phyloP scores from a whole-genome alignment of 2,113 vertebrate genomes.

The Carassius gibelio region DNA sequence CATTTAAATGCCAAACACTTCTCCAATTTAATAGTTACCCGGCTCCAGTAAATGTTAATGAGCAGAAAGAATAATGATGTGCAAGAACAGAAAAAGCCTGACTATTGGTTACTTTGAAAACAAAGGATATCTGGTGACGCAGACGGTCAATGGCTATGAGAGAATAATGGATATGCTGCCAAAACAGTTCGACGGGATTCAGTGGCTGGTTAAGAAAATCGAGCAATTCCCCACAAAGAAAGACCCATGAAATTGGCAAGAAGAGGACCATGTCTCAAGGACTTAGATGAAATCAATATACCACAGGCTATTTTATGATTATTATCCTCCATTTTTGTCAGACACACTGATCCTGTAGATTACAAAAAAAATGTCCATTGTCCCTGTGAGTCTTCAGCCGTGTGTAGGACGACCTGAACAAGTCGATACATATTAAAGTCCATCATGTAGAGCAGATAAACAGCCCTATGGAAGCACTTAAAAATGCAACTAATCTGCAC shows the following conservation, averaged over 20 bases:
- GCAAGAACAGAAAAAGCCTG: slow-evolving; percentile 42
- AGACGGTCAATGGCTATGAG: slow-evolving; percentile 32
- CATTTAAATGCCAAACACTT: slow-evolving; percentile 25
- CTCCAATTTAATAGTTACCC: slow-evolving; percentile 20
- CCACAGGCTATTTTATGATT: slow-evolving; percentile 31
- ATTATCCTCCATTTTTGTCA: slow-evolving; percentile 14
- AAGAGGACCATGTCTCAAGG: slow-evolving; percentile 37
- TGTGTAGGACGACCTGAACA: neutral
- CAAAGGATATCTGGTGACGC: neutral
- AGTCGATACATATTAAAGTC: slow-evolving; percentile 12
- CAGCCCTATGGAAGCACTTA: slow-evolving; percentile 20
- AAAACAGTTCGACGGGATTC: slow-evolving; percentile 16
- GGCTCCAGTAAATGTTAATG: slow-evolving; percentile 50
- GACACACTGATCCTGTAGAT: slow-evolving; percentile 14
- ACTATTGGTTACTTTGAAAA: slow-evolving; percentile 37
- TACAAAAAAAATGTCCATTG: slow-evolving; percentile 38
- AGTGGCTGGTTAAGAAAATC: slow-evolving; percentile 18
- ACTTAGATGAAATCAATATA: slow-evolving; percentile 28
- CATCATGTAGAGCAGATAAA: slow-evolving; percentile 10
- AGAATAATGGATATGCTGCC: slow-evolving; percentile 11
- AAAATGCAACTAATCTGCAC: slow-evolving; percentile 30
- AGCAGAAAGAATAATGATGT: slow-evolving; percentile 50
- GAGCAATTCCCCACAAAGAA: slow-evolving; percentile 27
- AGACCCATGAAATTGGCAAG: slow-evolving; percentile 40
- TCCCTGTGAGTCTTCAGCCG: slow-evolving; percentile 8